Evolutionary conservation across 2,888 invertebrate genomes (phyloP), one percentile per base, ranked within the genome.

Genomic region (Coelinius sp.): DNA sequence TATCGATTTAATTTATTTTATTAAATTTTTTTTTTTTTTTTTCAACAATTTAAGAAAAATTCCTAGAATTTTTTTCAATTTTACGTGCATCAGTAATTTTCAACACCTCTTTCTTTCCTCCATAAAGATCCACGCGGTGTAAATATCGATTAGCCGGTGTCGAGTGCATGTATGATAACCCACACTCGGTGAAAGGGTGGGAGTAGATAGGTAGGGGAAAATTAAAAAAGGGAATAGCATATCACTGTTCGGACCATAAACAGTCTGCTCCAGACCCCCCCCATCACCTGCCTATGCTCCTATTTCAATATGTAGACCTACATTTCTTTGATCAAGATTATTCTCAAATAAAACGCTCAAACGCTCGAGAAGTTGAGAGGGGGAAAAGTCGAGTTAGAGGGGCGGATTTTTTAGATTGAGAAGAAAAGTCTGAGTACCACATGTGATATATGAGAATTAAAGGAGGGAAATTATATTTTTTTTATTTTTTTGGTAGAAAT

Each of bases 271-370:
- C 1, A 25, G 14, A 24, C 24, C 24, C 20, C 24, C 24, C 52
- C 52, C 52, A 10, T 52, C 12, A 8, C 12, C 20, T 22, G 12
- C 52, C 20, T 22, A 17, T 22, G 2, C 24, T 53, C 27, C 27
- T 53, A 24, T 25, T 53, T 25, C n/a, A 25, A 25, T 22, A n/a
- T 12, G n/a, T 6, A 53, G 53, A 53, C 53, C 53, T 25, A 24
- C 53, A 27, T 25, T 53, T 53, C 53, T 53, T 53, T 53, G 25
- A 53, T 53, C 53, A 25, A 53, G 53, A 53, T 53, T 35, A 62
- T 67, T 73, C 71, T 64, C 71, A 64, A 71, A 74, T 76, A 73
- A 75, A 53, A 53, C n/a, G 53, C 27, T 25, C 25, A 53, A 24
- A n/a, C 53, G 53, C n/a, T 25, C 24, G 1, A 25, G 12, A 52